phyloP scores from a whole-genome alignment of 2,797 vertebrate genomes.

The Mormyrops attenuatus region DNA sequence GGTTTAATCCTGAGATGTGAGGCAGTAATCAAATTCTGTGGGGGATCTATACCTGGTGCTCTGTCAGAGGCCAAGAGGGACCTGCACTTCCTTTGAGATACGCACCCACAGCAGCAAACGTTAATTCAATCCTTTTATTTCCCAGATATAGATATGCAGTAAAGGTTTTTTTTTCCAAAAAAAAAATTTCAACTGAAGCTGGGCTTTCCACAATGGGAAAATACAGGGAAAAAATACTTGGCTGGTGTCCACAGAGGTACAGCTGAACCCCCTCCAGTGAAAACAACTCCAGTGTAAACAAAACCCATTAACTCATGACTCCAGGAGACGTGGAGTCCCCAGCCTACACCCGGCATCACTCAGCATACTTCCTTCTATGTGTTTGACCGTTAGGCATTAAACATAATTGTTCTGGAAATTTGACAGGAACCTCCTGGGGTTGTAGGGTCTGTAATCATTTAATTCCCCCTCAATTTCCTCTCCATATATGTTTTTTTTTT shows the following conservation, averaged over 20 bases:
- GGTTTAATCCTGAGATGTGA: conserved; percentile 1
- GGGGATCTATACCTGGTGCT: neutral
- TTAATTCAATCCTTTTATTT: neutral
- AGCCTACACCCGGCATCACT: neutral
- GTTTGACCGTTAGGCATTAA: conserved; percentile 21
- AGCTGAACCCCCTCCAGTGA: conserved; percentile 8
- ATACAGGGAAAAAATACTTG: conserved; percentile 10
- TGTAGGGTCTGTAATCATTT: conserved; percentile 13
- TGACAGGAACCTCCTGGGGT: conserved; percentile 1
- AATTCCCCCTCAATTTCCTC: conserved; percentile 3
- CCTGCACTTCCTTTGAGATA: neutral
- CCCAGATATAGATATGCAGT: neutral
- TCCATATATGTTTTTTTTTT: neutral
- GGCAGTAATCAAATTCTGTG: neutral
- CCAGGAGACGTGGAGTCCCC: neutral
- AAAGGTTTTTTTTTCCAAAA: neutral
- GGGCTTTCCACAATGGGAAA: conserved; percentile 5
- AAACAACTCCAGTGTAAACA: conserved; percentile 14
- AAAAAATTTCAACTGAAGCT: neutral
- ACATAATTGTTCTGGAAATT: conserved; percentile 4
- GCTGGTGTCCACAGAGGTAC: conserved; percentile 12
- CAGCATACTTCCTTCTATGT: neutral
- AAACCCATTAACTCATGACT: conserved; percentile 20
- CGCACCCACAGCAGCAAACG: neutral
- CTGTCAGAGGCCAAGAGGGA: neutral